phyloP scores from a whole-genome alignment of 2,113 vertebrate species.

The Cebidichthys violaceus region DNA sequence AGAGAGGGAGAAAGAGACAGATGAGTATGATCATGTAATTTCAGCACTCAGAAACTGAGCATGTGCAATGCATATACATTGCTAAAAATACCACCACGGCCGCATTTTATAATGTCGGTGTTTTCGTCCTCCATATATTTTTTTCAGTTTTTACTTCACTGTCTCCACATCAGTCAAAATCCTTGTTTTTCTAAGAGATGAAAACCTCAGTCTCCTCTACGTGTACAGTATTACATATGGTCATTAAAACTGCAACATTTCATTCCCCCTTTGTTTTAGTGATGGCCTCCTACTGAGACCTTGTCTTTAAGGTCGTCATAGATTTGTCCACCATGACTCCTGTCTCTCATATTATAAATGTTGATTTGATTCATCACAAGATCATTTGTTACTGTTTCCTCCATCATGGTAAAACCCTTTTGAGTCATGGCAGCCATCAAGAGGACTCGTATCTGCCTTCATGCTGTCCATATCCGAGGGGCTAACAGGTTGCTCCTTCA shows the following conservation, averaged over 20 bases:
- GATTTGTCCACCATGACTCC: conserved; percentile 15
- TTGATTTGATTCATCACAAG: conserved; percentile 27
- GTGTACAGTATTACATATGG: conserved; percentile 11
- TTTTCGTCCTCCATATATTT: conserved; percentile 19
- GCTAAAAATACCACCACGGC: conserved; percentile 20
- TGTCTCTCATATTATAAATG: conserved; percentile 17
- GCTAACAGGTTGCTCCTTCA: conserved; percentile 28
- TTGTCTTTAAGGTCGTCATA: conserved; percentile 15
- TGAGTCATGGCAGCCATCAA: neutral
- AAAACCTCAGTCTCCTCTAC: conserved; percentile 15
- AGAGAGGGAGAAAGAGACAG: conserved; percentile 34
- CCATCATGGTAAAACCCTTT: conserved; percentile 13
- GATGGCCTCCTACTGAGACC: neutral
- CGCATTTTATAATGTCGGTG: conserved; percentile 7
- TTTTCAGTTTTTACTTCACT: conserved; percentile 3
- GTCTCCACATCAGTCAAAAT: conserved; percentile 3
- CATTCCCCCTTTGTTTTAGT: conserved; percentile 18
- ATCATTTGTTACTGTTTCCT: neutral
- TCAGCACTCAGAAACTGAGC: conserved; percentile 21
- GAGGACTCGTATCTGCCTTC: neutral
- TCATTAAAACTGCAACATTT: conserved; percentile 19
- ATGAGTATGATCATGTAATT: conserved; percentile 16
- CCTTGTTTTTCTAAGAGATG: conserved; percentile 32
- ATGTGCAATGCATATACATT: conserved; percentile 16
- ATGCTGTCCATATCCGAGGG: conserved; percentile 7